Base-by-base conservation (phyloP, 2,797 vertebrate species). In the Acanthopagrus latus region DNA sequence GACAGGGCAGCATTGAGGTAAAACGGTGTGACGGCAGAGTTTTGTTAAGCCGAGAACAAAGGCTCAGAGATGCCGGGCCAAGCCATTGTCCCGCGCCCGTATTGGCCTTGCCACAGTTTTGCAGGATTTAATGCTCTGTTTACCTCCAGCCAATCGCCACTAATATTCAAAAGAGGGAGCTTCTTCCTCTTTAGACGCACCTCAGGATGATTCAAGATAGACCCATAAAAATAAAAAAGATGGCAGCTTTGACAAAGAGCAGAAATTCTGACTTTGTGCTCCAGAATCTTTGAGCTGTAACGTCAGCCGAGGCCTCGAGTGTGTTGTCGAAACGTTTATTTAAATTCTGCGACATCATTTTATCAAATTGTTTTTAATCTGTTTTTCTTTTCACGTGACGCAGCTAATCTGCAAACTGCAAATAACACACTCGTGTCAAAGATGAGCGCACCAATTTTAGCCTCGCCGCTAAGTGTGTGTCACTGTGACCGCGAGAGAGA, bases 1-100 rank as follows among this genome's bases (percentile, higher is more conserved):
- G 95, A 97, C 96, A 96, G 96, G 96, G 86, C 96, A 93, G 95
- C 96, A 96, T 97, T 96, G 96, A 96, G 96, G 95, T 97, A 98
- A 97, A 96, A 95, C 95, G 88, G 96, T 97, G 97, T 97, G 96
- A 97, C 96, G 96, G 96, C 95, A 96, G 96, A 97, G 97, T 98
- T 98, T 97, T 97, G 97, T 97, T 98, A 97, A 98, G 97, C 97
- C 96, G 95, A 94, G 96, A 97, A 98, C 97, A 98, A 98, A 98
- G 95, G 95, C 94, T 76, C 17, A 71, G 92, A 90, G 91, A 92
- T 86, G 89, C 76, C 76, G 81, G 88, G 88, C 85, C 81, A 89
- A 93, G 95, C 96, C 96, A 95, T 96, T 96, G 97, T 97, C 96
- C 96, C 93, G 86, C 93, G 92, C 95, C 95, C 95, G 92, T 94